A percentile compares a stretch with the other conserved stretches of the same genome.
These are phyloP conservation scores for Hycleus cichorii DNA, from an alignment of 1,140 invertebrate genomes.

Conservation along the genomic window DNA sequence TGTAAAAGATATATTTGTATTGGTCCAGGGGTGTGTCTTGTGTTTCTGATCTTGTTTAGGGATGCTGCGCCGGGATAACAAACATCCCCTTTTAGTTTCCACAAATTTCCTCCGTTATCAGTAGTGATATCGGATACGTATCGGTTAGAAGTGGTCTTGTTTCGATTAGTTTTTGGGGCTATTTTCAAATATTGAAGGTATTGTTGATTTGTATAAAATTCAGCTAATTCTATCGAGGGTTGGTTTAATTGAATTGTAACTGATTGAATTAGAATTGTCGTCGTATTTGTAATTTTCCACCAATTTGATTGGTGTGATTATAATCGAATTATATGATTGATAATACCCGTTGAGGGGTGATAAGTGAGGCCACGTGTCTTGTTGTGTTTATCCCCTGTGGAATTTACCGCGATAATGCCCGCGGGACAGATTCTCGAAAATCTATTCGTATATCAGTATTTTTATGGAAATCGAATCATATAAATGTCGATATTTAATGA, in stretches of 20 bases:
- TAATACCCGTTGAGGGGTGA: slow-evolving; percentile 23
- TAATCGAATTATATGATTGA: slow-evolving; percentile 33
- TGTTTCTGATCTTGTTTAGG: not conserved
- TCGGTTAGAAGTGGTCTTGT: no score
- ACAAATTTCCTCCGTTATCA: no score
- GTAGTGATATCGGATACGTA: no score
- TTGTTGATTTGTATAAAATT: no score
- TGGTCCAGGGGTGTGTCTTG: slow-evolving; percentile 20
- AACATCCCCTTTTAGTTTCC: no score
- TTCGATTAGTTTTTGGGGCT: no score
- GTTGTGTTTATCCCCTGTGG: not conserved
- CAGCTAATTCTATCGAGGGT: no score
- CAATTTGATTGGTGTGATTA: slow-evolving; percentile 14
- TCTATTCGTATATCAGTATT: not conserved
- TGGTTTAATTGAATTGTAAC: no score
- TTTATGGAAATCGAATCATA: not conserved
- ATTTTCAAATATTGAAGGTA: no score
- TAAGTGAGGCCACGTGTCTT: slow-evolving; percentile 28
- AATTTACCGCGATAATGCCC: slow-evolving; percentile 2
- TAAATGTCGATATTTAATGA: no score
- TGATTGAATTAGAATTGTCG: no score
- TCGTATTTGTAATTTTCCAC: no score
- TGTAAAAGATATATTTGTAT: slow-evolving; percentile 2
- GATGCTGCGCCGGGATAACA: slow-evolving; percentile 5
- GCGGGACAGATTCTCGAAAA: slow-evolving; percentile 12